Evolutionary conservation across 2,113 vertebrate genomes (phyloP).

Genomic region (Neotragus pygmaeus): DNA sequence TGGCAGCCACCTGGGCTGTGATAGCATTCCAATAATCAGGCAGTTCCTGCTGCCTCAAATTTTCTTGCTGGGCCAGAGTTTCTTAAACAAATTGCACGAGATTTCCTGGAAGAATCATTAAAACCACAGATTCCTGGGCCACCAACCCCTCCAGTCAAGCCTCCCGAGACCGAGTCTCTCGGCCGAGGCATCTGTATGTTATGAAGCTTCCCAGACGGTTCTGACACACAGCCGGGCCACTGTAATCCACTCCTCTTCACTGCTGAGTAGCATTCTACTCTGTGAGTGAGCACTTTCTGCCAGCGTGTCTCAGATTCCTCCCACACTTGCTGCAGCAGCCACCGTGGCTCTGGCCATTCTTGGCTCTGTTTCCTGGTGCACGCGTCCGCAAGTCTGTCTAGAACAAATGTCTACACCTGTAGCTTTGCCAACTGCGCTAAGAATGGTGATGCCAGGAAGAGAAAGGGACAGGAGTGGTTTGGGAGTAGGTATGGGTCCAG

Average conservation of each 20-base stretch:
- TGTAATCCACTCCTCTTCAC: rapidly evolving
- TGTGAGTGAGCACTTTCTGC: background rate
- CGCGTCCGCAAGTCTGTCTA: background rate
- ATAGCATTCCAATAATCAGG: background rate
- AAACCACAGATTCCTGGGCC: background rate
- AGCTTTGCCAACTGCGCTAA: background rate
- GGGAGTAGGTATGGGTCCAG: background rate
- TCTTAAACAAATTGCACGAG: background rate
- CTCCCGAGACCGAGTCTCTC: background rate
- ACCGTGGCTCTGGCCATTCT: rapidly evolving
- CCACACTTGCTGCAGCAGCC: background rate
- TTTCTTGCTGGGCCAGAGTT: background rate
- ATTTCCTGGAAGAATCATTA: background rate
- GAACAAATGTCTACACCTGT: rapidly evolving
- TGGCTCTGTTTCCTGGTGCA: rapidly evolving
- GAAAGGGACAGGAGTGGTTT: no score
- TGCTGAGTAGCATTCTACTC: background rate
- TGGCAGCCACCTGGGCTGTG: background rate
- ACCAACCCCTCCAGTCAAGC: background rate
- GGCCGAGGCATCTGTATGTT: background rate
- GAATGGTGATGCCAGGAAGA: no score
- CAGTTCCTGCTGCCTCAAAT: background rate
- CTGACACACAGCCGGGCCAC: background rate
- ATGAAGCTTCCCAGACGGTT: background rate
- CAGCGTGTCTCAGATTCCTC: background rate